Evolutionary conservation across 1,140 invertebrate genomes (phyloP), one percentile per base, ranked within the genome.

Genomic region (Latrodectus geometricus): DNA sequence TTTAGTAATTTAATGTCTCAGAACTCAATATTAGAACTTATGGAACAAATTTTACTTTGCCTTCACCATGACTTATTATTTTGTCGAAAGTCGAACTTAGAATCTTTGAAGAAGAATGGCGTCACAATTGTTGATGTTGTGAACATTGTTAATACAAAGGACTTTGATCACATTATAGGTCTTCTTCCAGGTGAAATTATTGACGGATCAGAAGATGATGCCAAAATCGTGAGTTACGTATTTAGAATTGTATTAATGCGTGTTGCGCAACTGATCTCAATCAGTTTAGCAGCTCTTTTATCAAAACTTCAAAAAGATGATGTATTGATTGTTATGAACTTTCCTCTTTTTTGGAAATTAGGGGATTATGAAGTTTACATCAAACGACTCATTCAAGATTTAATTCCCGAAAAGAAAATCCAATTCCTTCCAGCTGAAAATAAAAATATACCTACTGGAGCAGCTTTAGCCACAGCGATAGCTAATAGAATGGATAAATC

Each of bases 341-440:
- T 11, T 11, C 35, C 81, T 9, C 35, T 84, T 20, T 21, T 84
- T 17, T 4, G 49, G 35, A 49, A 76, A 52, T 14, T 75, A 21
- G 35, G n/a, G 0, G 73, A 84, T 68, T 84, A 69, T 23, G 81
- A 84, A 69, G 73, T 72, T 20, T 75, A 84, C 15, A 23, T 84
- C 2, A 84, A 72, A 54, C 75, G 50, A 48, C 8, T 75, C 7
- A 54, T 75, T 3, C 9, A 4, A 54, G 50, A 23, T 8, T 66
- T 84, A 21, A 35, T 52, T 14, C 81, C 81, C 9, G 61, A 52
- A 17, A 84, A 84, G 17, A 84, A 84, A 70, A 70, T 81, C 15
- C 78, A 81, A 9, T 56, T 81, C 50, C 11, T 78, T 20, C 61
- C 56, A 17, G 15, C 68, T n/a, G 61, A 66, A 48, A 54, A 66